Evolutionary conservation across 2,888 invertebrate genomes (phyloP).

Genomic region (Cephus runcator): DNA sequence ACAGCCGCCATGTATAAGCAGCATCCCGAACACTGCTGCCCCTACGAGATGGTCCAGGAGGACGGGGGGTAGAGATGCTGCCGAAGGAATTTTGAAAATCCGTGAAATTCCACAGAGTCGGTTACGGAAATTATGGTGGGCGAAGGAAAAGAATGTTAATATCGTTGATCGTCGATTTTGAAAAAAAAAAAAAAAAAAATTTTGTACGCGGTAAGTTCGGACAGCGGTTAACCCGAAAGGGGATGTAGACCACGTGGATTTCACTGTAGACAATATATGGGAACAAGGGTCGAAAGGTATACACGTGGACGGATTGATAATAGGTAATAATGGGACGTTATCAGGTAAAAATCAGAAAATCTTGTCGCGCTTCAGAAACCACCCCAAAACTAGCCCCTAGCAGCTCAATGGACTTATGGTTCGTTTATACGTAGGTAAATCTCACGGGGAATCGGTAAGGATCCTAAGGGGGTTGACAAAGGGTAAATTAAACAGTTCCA

Average conservation of each 20-base stretch:
- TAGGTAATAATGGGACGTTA: background rate
- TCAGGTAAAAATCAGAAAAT: background rate
- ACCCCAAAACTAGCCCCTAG: background rate
- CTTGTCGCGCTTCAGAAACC: background rate
- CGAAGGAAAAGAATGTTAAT: background rate
- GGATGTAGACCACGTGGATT: background rate
- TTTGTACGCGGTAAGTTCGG: background rate
- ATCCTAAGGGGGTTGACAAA: slow-evolving; percentile 29
- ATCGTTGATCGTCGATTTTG: background rate
- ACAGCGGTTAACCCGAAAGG: background rate
- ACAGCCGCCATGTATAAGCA: background rate
- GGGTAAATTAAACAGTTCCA: slow-evolving; percentile 47
- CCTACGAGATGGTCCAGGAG: background rate
- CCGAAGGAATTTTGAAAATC: background rate
- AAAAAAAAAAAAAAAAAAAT: background rate
- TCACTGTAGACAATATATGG: background rate
- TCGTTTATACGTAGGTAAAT: background rate
- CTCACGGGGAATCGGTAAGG: background rate
- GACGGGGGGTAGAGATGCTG: background rate
- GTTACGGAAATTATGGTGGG: background rate
- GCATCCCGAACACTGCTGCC: background rate
- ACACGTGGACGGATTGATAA: background rate
- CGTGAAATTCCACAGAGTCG: background rate
- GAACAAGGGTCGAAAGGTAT: background rate
- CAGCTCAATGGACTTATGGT: background rate